Evolutionary conservation across 2,797 vertebrate species (phyloP), one percentile per base, ranked within the genome.

Genomic region (Poecile montanus): DNA sequence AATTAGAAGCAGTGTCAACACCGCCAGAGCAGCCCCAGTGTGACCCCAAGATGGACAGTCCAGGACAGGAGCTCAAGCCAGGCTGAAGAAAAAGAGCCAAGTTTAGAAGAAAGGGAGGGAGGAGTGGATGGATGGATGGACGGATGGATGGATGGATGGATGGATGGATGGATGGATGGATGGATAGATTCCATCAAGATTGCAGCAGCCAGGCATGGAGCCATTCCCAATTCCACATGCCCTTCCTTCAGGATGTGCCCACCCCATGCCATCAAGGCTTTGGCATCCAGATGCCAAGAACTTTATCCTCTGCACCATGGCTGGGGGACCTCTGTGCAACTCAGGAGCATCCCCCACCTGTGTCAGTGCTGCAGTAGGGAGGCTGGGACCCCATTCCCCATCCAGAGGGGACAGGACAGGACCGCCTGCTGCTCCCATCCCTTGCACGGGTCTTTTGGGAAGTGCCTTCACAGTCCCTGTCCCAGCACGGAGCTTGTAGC

Each of bases 371-470:
- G 9, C 25, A 44, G 27, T 3, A 6, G 32, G 19, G 30, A 56
- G n/a, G 5, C 8, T 65, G 56, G 8, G 11, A 51, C 11, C 9
- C 19, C 26, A 15, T 65, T 81, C 7, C 34, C 32, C 40, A 54
- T 8, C 3, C 14, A 34, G 45, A 25, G 5, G 32, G 27, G 23
- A n/a, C 32, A 82, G 57, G 13, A 76, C 0, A 1, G 47, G 36
- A 48, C 51, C 36, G 38, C 29, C 19, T 5, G 2, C 27, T 92
- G 38, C 34, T 61, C n/a, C 32, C 42, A 51, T 48, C 20, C 44
- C 20, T 48, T 44, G 32, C 26, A n/a, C 0, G 0, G 26, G 26
- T 26, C 47, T 1, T 1, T 12, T 0, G 2, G 62, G 47, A 71
- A 62, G 23, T 1, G 1, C 19, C n/a, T 77, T 14, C 3, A 1